Conservation (phyloP, 2,113 vertebrate genomes). For the Trichechus manatus region DNA sequence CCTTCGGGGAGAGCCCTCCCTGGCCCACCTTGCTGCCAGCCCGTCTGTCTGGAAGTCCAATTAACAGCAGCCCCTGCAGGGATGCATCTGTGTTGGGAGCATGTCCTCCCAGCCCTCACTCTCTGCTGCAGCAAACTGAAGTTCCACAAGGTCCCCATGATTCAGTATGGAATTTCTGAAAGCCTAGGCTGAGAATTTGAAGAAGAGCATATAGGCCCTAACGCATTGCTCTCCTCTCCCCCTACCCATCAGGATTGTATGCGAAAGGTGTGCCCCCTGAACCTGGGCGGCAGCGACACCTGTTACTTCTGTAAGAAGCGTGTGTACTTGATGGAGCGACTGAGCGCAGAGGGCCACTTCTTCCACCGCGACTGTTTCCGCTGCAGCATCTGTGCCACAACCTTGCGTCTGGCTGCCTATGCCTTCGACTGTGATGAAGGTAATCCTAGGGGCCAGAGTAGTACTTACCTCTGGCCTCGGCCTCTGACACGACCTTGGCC, state of each 20-base stretch:
- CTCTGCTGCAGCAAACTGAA: not conserved
- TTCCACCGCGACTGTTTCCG: conserved; percentile 98
- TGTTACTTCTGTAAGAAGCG: conserved; percentile 95
- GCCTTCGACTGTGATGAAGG: conserved; percentile 94
- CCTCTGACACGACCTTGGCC: not conserved
- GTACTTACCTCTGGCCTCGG: accelerated
- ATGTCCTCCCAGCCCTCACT: not conserved
- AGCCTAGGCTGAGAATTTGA: not conserved
- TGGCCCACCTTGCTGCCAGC: accelerated
- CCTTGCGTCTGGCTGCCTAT: conserved; percentile 93
- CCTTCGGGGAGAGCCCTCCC: not conserved
- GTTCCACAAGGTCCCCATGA: not conserved
- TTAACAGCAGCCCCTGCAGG: not conserved
- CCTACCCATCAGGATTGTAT: conserved; percentile 88
- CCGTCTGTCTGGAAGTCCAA: not conserved
- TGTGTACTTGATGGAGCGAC: conserved; percentile 96
- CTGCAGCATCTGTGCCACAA: conserved; percentile 92
- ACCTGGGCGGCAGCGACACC: conserved; percentile 93
- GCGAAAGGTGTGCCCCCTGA: conserved; percentile 89
- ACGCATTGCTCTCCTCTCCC: not conserved
- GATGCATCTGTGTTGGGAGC: accelerated
- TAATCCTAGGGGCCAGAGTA: conserved; percentile 66
- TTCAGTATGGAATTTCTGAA: not conserved
- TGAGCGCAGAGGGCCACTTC: conserved; percentile 95
- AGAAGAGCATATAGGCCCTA: not conserved